phyloP scores from a whole-genome alignment of 2,888 invertebrate genomes.

The Villa cingulata region DNA sequence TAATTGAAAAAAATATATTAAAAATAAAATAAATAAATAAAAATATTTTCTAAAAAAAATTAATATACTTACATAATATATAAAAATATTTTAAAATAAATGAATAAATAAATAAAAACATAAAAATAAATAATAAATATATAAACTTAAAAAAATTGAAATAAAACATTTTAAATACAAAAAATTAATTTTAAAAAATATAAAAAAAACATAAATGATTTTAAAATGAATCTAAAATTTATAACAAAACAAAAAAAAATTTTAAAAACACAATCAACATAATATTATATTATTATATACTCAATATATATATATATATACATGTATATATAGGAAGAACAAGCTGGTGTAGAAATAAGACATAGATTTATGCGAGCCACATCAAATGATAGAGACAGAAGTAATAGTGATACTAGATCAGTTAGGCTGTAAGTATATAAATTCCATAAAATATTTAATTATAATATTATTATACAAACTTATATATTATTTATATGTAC shows the following conservation, averaged over 20 bases:
- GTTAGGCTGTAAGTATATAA: conserved; percentile 24
- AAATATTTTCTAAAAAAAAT: too few species aligned
- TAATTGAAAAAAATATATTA: not conserved
- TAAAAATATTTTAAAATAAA: conserved; percentile 3
- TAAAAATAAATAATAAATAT: conserved; percentile 10
- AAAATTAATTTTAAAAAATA: not conserved
- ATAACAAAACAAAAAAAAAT: too few species aligned
- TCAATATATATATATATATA: too few species aligned
- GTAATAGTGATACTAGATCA: conserved; percentile 27
- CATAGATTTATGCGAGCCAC: conserved; percentile 25
- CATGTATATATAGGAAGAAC: conserved; percentile 38
- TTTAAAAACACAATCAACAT: too few species aligned
- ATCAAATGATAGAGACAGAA: conserved; percentile 24
- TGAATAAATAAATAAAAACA: conserved; percentile 1
- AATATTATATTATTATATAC: too few species aligned
- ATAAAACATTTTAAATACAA: not conserved
- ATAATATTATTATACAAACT: too few species aligned
- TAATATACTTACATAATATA: not conserved
- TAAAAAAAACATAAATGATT: too few species aligned
- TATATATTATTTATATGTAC: too few species aligned
- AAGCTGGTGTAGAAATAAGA: conserved; percentile 42
- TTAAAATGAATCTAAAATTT: too few species aligned
- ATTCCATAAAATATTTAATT: too few species aligned
- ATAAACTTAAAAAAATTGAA: conserved; percentile 8
- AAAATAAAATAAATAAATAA: conserved; percentile 1